Evolutionary conservation across 1,140 invertebrate species (phyloP).

Genomic region (Drosophila elegans): DNA sequence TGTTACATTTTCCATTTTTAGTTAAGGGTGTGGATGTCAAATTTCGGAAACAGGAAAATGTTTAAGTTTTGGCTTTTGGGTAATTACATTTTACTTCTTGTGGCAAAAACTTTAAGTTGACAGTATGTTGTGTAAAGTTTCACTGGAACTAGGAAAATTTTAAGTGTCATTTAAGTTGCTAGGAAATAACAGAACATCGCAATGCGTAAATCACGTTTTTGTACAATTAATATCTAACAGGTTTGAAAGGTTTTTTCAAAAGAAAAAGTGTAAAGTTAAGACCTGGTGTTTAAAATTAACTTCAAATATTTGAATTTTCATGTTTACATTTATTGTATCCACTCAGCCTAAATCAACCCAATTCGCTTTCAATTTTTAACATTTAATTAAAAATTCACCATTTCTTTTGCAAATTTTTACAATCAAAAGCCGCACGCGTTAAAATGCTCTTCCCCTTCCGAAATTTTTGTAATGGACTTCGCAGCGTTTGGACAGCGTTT

Average conservation of each 20-base stretch:
- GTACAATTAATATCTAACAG: too few species aligned
- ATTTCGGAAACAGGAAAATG: slow-evolving; percentile 1
- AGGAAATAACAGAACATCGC: too few species aligned
- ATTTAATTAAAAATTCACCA: slow-evolving; percentile 41
- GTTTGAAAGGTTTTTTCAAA: too few species aligned
- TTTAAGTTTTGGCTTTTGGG: background rate
- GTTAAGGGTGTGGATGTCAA: slow-evolving; percentile 2
- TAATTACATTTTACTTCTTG: background rate
- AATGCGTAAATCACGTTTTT: too few species aligned
- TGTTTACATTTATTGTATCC: too few species aligned
- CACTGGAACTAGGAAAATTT: background rate
- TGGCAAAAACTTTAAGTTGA: background rate
- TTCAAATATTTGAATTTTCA: background rate
- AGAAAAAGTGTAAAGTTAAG: too few species aligned
- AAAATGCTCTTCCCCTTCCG: slow-evolving; percentile 14
- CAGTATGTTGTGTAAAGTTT: background rate
- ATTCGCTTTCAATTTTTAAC: background rate
- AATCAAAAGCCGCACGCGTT: slow-evolving; percentile 29
- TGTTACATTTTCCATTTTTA: slow-evolving; percentile 1
- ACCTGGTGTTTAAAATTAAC: too few species aligned
- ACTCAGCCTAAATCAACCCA: background rate
- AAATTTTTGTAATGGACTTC: slow-evolving; percentile 37
- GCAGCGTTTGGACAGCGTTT: slow-evolving; percentile 36
- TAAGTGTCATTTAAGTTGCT: too few species aligned
- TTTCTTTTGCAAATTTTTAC: slow-evolving; percentile 19